These are phyloP conservation scores for Eilema depressum DNA, from an alignment of 2,888 invertebrate species.

Conservation along the genomic window DNA sequence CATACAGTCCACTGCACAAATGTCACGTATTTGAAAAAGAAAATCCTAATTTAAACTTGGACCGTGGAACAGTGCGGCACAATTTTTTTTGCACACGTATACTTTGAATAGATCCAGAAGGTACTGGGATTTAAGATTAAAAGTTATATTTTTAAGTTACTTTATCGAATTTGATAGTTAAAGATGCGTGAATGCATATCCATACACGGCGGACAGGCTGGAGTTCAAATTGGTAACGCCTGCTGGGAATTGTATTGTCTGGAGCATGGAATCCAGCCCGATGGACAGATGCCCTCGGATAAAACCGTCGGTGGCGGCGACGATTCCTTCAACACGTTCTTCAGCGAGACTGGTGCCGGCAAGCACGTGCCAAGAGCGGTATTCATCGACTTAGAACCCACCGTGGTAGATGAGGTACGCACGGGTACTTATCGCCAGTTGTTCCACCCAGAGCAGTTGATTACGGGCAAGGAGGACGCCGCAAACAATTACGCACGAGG, in stretches of 20 bases:
- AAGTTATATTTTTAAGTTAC: constrained; percentile 64
- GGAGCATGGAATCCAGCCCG: constrained; percentile 94
- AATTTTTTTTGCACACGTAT: constrained; percentile 53
- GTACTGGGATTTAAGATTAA: constrained; percentile 49
- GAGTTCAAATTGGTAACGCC: constrained; percentile 95
- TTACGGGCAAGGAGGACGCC: constrained; percentile 98
- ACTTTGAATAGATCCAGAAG: constrained; percentile 54
- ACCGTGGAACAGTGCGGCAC: constrained; percentile 35
- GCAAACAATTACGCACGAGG: constrained; percentile 99
- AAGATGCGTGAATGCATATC: constrained; percentile 84
- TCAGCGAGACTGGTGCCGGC: constrained; percentile 97
- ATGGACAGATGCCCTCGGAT: constrained; percentile 95
- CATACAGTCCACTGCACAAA: constrained; percentile 13
- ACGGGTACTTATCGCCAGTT: constrained; percentile 98
- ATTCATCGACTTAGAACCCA: constrained; percentile 98
- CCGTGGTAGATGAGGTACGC: constrained; percentile 97
- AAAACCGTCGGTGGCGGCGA: constrained; percentile 94
- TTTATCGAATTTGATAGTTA: constrained; percentile 52
- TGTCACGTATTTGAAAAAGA: constrained; percentile 29
- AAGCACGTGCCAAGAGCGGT: constrained; percentile 98
- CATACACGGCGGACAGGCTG: constrained; percentile 84
- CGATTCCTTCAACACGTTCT: constrained; percentile 97
- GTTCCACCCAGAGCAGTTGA: constrained; percentile 98
- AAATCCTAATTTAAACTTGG: constrained; percentile 42
- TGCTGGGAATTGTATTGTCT: constrained; percentile 95